Evolutionary conservation across 1,140 invertebrate genomes (phyloP), one percentile per base, ranked within the genome.

Genomic region (Orchesella cincta): DNA sequence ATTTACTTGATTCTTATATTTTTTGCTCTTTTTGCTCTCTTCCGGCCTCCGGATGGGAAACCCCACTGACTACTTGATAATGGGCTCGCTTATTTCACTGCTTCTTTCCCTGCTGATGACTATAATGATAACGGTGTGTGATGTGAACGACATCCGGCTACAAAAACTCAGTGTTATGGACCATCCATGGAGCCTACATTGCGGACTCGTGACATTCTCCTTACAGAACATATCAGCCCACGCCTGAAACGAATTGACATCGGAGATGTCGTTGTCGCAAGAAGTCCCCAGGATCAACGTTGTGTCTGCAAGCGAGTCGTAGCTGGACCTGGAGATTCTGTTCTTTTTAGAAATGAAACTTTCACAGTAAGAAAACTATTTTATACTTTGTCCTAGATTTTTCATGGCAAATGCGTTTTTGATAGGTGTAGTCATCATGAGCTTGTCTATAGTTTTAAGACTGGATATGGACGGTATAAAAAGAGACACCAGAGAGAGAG

Each of bases 171-270:
- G 92, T 95, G 93, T 85, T 88, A 88, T 39, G 94, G 94, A 62
- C 92, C 93, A 34, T 95, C 93, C 0, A 96, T 96, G 95, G 91
- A 95, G 84, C 95, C 95, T 34, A 94, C 94, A 1, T 89, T 97
- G 57, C 87, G 89, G 79, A 89, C 90, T 1, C 89, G 93, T 75
- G 93, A 96, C 84, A 87, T 96, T 75, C 86, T 96, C 51, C 82
- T 96, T 1, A 92, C 92, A 20, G 94, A 96, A 85, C 91, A 92
- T 78, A 87, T 95, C 74, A 89, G 90, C 71, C 88, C 91, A 29
- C 84, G 88, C 76, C 84, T 91, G 34, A 85, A 89, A 64, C 87
- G 85, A 76, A 86, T 93, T 52, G 85, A 88, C 39, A 87, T 90
- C 79, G 94, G 93, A 34, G 93, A 96, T 84, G 91, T 96, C 36